A percentile compares a stretch with the other conserved stretches of the same genome.
Conservation (phyloP, 2,797 vertebrate species). For the Aphelocoma californica region DNA sequence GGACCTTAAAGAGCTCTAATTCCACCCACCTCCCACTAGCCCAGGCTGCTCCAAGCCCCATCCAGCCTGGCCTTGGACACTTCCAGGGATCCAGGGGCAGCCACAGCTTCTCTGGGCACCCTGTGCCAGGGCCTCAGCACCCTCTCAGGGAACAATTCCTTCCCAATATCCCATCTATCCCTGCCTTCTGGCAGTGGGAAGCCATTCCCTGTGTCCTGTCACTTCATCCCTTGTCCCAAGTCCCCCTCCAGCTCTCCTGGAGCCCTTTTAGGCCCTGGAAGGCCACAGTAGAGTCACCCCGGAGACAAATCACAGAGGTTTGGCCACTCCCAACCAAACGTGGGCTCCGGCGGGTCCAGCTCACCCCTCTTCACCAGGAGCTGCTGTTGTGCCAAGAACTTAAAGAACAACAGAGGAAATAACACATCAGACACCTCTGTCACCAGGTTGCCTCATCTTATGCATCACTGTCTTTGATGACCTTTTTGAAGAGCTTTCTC, state of each 20-base stretch:
- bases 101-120: background rate
- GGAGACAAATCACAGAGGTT: background rate
- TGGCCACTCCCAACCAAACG: background rate
- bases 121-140: background rate
- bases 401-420: background rate
- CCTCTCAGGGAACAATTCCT: background rate
- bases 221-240: accelerated
- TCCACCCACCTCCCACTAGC: accelerated
- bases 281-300: too few relatives aligned
- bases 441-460: background rate
- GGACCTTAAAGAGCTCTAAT: background rate
- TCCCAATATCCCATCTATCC: background rate
- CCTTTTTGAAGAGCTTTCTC: background rate
- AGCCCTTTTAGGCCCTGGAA: accelerated
- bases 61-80: background rate
- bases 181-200: background rate
- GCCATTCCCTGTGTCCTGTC: background rate
- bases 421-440: background rate
- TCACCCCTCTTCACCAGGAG: background rate
- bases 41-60: accelerated
- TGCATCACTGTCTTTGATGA: background rate
- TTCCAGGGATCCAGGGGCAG: background rate
- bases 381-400: background rate
- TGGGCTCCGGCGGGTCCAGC: background rate
- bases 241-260: background rate